phyloP scores from a whole-genome alignment of 2,888 invertebrate genomes.

The Cephus spinipes region DNA sequence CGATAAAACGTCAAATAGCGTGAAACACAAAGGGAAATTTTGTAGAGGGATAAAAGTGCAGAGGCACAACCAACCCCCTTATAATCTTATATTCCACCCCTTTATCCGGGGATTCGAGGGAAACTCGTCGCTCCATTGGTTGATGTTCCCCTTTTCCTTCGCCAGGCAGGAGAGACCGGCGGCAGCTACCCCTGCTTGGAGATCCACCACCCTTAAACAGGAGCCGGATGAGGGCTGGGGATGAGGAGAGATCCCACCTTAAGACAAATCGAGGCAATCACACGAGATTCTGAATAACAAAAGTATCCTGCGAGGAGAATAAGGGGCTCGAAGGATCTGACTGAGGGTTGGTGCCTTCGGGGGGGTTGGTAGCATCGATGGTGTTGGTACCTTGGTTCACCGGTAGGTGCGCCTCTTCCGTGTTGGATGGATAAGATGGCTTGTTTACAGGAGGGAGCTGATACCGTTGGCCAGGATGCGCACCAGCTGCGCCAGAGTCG shows the following conservation, averaged over 20 bases:
- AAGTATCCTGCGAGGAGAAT: slow-evolving; percentile 35
- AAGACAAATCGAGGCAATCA: slow-evolving; percentile 43
- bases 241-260: slow-evolving; percentile 18
- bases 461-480: slow-evolving; percentile 41
- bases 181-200: background rate
- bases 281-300: slow-evolving; percentile 46
- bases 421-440: slow-evolving; percentile 31
- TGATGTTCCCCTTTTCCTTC: slow-evolving; percentile 10
- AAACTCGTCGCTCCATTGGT: slow-evolving; percentile 24
- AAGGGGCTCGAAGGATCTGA: background rate
- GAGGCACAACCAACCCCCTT: background rate
- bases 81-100: slow-evolving; percentile 14
- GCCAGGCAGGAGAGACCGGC: background rate
- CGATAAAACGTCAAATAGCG: slow-evolving; percentile 21
- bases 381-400: background rate
- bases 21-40: slow-evolving; percentile 6
- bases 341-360: slow-evolving; percentile 26
- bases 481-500: slow-evolving; percentile 33
- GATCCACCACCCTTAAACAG: background rate
- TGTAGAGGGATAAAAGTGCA: slow-evolving; percentile 6
- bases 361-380: slow-evolving; percentile 11
- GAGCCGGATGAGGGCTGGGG: background rate
- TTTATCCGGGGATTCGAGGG: slow-evolving; percentile 15
- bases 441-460: slow-evolving; percentile 45
- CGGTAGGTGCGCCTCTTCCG: background rate